Percentiles rank a stretch among this genome's conserved stretches.
Conservation (phyloP, 2,113 vertebrate genomes). For the Aegotheles bennettii region DNA sequence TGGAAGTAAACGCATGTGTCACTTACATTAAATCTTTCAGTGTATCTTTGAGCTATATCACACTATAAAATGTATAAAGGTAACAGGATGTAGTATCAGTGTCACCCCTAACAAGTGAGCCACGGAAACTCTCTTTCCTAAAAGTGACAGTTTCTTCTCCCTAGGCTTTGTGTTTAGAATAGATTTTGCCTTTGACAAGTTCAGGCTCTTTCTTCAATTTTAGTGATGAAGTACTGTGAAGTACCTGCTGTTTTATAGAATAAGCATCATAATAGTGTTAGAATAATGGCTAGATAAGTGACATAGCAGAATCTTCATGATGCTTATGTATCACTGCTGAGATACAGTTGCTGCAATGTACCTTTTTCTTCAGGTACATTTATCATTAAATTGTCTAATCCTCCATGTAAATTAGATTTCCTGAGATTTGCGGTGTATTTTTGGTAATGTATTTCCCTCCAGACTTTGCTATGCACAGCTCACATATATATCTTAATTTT, state of each 20-base stretch:
- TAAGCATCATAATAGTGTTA: neutral
- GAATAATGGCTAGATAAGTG: neutral
- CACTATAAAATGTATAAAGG: neutral
- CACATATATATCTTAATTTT: neutral
- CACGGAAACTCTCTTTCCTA: neutral
- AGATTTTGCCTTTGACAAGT: neutral
- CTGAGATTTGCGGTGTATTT: neutral
- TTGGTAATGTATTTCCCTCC: neutral
- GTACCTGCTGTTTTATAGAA: neutral
- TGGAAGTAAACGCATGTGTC: neutral
- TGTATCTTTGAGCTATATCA: neutral
- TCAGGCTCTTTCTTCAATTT: neutral
- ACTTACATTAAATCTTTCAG: neutral
- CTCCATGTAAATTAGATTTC: neutral
- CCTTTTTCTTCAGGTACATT: neutral
- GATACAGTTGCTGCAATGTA: neutral
- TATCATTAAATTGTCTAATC: neutral
- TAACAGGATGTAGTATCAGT: neutral
- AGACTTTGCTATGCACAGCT: neutral
- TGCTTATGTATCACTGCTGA: neutral
- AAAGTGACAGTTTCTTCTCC: neutral
- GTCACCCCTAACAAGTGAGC: accelerated
- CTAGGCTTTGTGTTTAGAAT: accelerated
- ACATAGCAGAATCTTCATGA: neutral
- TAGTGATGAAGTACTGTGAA: neutral